Conservation (phyloP, 2,888 invertebrate genomes). For the Eupithecia dodoneata region DNA sequence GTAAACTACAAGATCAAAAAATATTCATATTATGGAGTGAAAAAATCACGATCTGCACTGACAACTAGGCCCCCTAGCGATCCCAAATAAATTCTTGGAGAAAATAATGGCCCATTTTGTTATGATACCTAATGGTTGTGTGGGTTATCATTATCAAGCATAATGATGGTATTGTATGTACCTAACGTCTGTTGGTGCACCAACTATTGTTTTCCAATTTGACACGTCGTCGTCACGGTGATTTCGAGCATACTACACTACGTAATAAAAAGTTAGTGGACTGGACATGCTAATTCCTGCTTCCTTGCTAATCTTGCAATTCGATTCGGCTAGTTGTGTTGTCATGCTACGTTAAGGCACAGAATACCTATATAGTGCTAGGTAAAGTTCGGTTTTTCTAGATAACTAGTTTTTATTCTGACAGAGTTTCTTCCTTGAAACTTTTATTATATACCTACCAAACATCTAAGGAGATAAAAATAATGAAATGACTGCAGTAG, state of each 20-base stretch:
- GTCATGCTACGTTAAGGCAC: constrained; percentile 2
- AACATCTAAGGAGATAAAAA: not conserved
- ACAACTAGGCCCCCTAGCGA: not conserved
- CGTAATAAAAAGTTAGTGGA: constrained; percentile 35
- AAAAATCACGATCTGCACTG: not conserved
- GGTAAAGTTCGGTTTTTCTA: not conserved
- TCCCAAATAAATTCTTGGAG: not conserved
- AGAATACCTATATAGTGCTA: no score
- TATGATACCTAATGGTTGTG: not conserved
- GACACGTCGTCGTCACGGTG: constrained; percentile 57
- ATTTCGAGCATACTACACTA: constrained; percentile 45
- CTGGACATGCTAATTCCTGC: constrained; percentile 37
- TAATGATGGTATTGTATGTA: not conserved
- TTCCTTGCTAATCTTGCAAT: constrained; percentile 34
- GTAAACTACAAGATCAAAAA: not conserved
- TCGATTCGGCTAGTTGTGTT: constrained; percentile 27
- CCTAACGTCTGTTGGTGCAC: not conserved
- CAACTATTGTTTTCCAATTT: constrained; percentile 68
- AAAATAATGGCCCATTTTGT: not conserved
- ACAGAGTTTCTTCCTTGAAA: not conserved
- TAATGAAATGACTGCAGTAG: not conserved
- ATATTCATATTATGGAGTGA: not conserved
- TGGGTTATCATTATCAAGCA: not conserved
- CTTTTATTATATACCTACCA: not conserved
- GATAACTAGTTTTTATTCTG: not conserved